Base-by-base conservation (phyloP, 35 echinoderm and acorn worm species). In the Apostichopus californicus region DNA sequence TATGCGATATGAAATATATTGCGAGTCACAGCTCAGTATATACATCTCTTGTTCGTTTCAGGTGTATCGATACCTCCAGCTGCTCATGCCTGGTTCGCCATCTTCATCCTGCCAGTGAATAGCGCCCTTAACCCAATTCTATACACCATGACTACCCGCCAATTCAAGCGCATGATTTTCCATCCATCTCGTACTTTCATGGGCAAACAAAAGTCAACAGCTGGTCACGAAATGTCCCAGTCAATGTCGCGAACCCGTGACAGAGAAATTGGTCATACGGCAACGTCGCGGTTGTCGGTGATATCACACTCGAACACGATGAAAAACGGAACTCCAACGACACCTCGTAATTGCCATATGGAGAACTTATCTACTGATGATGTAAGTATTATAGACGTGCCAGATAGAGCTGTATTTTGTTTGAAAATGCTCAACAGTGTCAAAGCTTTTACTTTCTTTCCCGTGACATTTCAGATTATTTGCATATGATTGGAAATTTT, bases 81-180 rank as follows among this genome's bases (percentile, higher is more conserved):
- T 73, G 97, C 93, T 0, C 93, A 98, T 57, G 95, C 97, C 2
- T 98, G 97, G 97, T 93, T 98, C n/a, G 97, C 97, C 52, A 92
- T 96, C 57, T 98, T 98, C 66, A 95, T 98, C 14, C 91, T 96
- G 6, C 95, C 97, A 6, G 90, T 96, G 17, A 96, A 98, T 55
- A 92, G 92, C 56, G 95, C 95, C 71, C 93, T 98, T 10, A 98
- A 98, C 59, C 97, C 97, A 1, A 93, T 98, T 56, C 84, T 98
- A 8, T 98, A 98, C 73, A 98, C 97, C 8, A 95, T 98, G 90
- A 98, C 97, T 2, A 96, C 95, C 9, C 90, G 93, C 21, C 92
- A 94, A 60, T 98, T 98, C 90, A 98, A 92, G 77, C 93, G 95
- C 56, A 90, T 92, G 91, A 66, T 98, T 80, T 72, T 81, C 57